phyloP scores from a whole-genome alignment of 2,797 vertebrate species.

The Poecile montanus region DNA sequence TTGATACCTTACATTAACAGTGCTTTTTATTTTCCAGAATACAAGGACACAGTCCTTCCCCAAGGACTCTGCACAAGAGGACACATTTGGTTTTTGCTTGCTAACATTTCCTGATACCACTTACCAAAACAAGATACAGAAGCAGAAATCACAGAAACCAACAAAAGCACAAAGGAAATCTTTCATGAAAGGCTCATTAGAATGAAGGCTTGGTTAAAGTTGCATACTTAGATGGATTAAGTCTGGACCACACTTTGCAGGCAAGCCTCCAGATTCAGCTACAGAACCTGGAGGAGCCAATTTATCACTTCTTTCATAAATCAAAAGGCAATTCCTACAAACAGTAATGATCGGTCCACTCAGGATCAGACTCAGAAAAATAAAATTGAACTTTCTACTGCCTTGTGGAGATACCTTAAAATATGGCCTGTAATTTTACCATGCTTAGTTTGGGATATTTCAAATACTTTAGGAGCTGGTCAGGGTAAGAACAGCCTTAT shows the following conservation, averaged over 20 bases:
- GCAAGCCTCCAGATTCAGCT: not conserved
- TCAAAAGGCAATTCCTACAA: constrained; percentile 5
- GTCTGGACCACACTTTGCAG: not conserved
- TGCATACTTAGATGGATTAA: not conserved
- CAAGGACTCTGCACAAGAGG: not conserved
- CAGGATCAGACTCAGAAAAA: not conserved
- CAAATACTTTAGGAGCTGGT: not conserved
- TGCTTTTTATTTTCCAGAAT: not conserved
- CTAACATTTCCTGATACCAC: not conserved
- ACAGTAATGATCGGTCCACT: not conserved
- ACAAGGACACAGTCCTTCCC: not conserved
- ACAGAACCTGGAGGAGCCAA: not conserved
- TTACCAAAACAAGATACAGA: not conserved
- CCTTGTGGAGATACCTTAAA: not conserved
- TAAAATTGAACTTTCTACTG: not conserved
- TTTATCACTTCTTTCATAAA: constrained; percentile 6
- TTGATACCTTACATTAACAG: not conserved
- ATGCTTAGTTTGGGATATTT: not conserved
- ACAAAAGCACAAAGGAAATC: not conserved
- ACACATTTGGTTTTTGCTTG: not conserved
- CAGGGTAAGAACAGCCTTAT: not conserved
- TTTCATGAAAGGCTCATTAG: not conserved
- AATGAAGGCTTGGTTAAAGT: not conserved
- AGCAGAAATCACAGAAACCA: not conserved
- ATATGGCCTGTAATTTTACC: not conserved